Evolutionary conservation across 2,888 invertebrate genomes (phyloP), one percentile per base, ranked within the genome.

Genomic region (Eupithecia insigniata): DNA sequence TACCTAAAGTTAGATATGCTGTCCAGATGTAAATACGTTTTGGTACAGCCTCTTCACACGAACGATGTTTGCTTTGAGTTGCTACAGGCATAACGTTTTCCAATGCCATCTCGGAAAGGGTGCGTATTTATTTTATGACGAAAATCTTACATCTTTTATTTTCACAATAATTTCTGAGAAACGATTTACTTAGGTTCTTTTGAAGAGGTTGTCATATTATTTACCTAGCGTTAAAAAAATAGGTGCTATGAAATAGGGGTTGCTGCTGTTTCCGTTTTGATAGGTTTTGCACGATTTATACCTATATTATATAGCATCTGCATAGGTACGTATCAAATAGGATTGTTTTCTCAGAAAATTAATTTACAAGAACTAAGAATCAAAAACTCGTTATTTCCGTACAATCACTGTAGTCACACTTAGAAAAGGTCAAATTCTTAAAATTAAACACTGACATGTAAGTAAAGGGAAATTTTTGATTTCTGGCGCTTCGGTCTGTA

Each of bases 61-160:
- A 64, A 62, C 66, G 69, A 70, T 73, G 69, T 73, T 73, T 73
- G 43, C 69, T 67, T 69, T 69, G 67, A 66, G 61, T 73, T 43
- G 67, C 61, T 66, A 66, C 69, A 67, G 69, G 64, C 69, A 51
- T 68, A 39, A 67, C 61, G 51, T 73, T 69, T 73, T 73, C 61
- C 72, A 67, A 69, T 69, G 66, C 43, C 32, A 32, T 60, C 61
- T 69, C 67, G 36, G 66, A 71, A 62, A 55, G 61, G 60, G 60
- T 32, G 12, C 30, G 34, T 62, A 55, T 64, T 55, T 55, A 71
- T 67, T 51, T 51, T 51, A 3, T 12, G n/a, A 46, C n/a, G 26
- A n/a, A 46, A 66, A 30, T 46, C 28, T 43, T 30, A 30, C 30
- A 26, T 34, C 22, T 64, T 46, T 32, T 55, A 66, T 51, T 66